phyloP scores from a whole-genome alignment of 1,140 invertebrate genomes.

The Sarcophaga bullata region DNA sequence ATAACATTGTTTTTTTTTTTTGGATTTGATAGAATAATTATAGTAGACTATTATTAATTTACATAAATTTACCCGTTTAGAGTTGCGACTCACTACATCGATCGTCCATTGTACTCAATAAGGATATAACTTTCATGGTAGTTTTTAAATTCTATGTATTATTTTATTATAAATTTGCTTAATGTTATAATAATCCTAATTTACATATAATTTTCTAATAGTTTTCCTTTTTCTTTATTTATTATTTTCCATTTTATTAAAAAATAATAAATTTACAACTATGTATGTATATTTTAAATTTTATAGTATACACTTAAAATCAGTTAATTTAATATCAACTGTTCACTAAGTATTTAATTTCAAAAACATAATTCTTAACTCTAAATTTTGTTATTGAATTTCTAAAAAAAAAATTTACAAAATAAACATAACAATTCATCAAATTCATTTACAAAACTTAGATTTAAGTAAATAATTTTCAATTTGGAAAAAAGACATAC shows the following conservation, averaged over 20 bases:
- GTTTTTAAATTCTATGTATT: background rate
- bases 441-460: background rate
- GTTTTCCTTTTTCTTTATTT: background rate
- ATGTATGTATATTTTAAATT: background rate
- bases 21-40: too few species aligned
- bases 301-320: background rate
- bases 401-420: background rate
- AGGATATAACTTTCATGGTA: background rate
- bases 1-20: too few species aligned
- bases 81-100: background rate
- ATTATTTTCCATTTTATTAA: background rate
- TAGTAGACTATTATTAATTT: too few species aligned
- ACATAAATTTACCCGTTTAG: too few species aligned
- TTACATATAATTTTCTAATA: constrained; percentile 1
- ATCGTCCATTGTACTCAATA: background rate
- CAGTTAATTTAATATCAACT: background rate
- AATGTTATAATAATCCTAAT: background rate
- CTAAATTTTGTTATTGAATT: background rate
- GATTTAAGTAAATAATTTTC: background rate
- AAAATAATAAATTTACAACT: background rate
- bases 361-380: background rate
- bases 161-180: constrained; percentile 6
- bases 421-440: background rate
- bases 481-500: too few species aligned
- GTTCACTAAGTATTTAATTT: too few species aligned